Evolutionary conservation across 2,113 vertebrate species (phyloP).

Genomic region (Agapornis roseicollis): DNA sequence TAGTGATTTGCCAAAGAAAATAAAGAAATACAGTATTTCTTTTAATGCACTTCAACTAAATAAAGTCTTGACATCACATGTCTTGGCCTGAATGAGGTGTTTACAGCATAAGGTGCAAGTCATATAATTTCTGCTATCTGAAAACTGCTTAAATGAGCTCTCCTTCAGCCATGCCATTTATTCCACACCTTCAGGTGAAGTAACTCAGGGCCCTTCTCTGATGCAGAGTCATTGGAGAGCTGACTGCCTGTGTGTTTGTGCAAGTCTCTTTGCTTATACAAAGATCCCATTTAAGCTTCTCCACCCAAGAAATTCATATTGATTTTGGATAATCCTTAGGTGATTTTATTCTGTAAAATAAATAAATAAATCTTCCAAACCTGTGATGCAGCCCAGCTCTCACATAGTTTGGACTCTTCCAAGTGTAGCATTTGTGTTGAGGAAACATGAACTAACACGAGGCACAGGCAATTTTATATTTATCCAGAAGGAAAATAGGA

Average conservation of each 20-base stretch:
- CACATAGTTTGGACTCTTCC: not conserved
- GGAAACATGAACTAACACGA: not conserved
- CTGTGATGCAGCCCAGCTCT: not conserved
- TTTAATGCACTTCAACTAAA: slow-evolving; percentile 19
- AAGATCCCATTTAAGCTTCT: slow-evolving; percentile 47
- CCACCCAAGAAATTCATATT: slow-evolving; percentile 66
- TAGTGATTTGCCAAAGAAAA: slow-evolving; percentile 24
- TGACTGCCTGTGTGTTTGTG: slow-evolving; percentile 43
- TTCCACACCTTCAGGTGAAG: slow-evolving; percentile 54
- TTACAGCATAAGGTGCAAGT: not conserved
- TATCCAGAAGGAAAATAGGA: not conserved
- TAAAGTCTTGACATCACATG: slow-evolving; percentile 12
- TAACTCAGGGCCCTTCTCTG: slow-evolving; percentile 29
- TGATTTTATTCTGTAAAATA: slow-evolving; percentile 37
- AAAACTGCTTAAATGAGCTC: slow-evolving; percentile 11
- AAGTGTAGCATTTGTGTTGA: not conserved
- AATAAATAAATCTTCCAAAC: slow-evolving; percentile 48
- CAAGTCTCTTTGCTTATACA: slow-evolving; percentile 58
- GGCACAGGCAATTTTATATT: not conserved
- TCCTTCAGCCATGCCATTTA: not conserved
- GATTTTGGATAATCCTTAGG: slow-evolving; percentile 52
- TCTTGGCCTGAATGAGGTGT: not conserved
- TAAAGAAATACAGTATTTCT: slow-evolving; percentile 13
- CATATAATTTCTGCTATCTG: not conserved
- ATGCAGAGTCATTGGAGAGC: slow-evolving; percentile 17